Evolutionary conservation across 2,797 vertebrate species (phyloP).

Genomic region (Scomberomorus guttatus): DNA sequence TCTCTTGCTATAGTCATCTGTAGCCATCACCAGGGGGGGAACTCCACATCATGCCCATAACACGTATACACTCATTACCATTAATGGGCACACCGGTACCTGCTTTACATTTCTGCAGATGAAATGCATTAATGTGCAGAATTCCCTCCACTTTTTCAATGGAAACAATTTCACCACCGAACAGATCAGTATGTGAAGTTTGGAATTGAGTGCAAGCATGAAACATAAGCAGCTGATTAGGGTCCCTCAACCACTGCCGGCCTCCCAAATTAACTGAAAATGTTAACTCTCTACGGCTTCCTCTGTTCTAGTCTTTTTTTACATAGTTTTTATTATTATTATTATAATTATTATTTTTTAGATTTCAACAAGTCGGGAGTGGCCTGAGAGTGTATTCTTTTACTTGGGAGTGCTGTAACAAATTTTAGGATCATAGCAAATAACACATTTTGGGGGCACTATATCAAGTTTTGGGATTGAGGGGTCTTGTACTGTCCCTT

Average conservation of each 20-base stretch:
- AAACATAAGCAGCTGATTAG: neutral
- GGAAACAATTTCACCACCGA: constrained; percentile 10
- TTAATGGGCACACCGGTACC: neutral
- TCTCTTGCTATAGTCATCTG: constrained; percentile 25
- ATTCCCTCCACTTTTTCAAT: constrained; percentile 9
- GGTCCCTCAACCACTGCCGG: neutral
- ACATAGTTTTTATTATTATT: too few species aligned
- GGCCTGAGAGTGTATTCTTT: neutral
- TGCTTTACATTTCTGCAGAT: neutral
- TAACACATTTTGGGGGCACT: neutral
- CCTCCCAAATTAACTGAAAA: neutral
- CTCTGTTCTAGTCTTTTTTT: neutral
- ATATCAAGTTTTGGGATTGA: neutral
- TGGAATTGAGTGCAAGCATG: neutral
- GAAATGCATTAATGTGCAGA: constrained; percentile 3
- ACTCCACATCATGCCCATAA: neutral
- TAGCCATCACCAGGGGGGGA: neutral
- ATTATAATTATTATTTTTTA: too few species aligned
- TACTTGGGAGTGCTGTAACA: too few species aligned
- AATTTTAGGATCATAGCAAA: neutral
- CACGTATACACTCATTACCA: neutral
- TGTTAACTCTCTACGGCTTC: neutral
- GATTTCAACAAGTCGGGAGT: neutral
- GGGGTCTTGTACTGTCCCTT: neutral
- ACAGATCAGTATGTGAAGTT: neutral